A percentile compares a stretch with the other conserved stretches of the same genome.
Conservation (phyloP, 2,888 invertebrate genomes). For the Athrips mouffetella region DNA sequence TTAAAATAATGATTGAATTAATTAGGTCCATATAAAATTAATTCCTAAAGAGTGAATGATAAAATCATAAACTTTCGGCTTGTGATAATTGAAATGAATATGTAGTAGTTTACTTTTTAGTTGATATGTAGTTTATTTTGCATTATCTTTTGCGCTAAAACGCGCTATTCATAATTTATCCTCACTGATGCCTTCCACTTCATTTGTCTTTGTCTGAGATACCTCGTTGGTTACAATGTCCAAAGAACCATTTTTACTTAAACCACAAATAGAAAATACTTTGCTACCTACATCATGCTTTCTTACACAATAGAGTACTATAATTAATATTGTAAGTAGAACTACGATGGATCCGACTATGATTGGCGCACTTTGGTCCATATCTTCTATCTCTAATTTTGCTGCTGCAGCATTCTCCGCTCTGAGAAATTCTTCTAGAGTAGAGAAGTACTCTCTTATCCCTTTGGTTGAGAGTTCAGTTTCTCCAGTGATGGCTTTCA, state of each 20-base stretch:
- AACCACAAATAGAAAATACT: slow-evolving; percentile 55
- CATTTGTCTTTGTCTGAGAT: slow-evolving; percentile 49
- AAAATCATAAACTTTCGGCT: too few relatives aligned
- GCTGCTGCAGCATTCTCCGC: slow-evolving; percentile 49
- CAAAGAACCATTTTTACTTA: slow-evolving; percentile 67
- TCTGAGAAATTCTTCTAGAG: slow-evolving; percentile 48
- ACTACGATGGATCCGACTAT: slow-evolving; percentile 59
- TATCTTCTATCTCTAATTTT: slow-evolving; percentile 40
- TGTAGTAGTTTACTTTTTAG: too few relatives aligned
- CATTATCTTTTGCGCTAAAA: too few relatives aligned
- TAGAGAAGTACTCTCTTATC: slow-evolving; percentile 58
- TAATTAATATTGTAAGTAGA: slow-evolving; percentile 51
- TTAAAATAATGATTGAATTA: background rate
- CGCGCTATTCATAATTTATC: too few relatives aligned
- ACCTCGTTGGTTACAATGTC: slow-evolving; percentile 64
- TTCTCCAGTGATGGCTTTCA: slow-evolving; percentile 61
- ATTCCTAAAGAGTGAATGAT: background rate
- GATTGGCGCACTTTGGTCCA: slow-evolving; percentile 62
- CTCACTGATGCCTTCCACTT: slow-evolving; percentile 57
- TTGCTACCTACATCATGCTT: slow-evolving; percentile 51
- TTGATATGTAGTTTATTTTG: too few relatives aligned
- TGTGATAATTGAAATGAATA: too few relatives aligned
- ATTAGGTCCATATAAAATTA: background rate
- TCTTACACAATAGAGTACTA: slow-evolving; percentile 61
- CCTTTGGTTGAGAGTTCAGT: slow-evolving; percentile 61